Evolutionary conservation across 2,888 invertebrate genomes (phyloP).

Genomic region (Scotopteryx bipunctaria): DNA sequence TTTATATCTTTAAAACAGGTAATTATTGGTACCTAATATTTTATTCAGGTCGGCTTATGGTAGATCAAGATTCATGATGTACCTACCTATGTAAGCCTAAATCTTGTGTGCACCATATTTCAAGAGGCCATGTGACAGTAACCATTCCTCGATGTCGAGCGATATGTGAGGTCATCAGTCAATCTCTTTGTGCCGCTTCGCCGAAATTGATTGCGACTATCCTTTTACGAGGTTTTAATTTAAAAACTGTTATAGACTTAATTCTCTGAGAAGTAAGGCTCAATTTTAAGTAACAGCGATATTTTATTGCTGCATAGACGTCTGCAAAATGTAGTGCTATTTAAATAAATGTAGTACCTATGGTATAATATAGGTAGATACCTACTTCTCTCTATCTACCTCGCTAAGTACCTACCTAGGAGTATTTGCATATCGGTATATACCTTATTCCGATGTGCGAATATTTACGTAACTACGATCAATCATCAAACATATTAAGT

Average conservation of each 20-base stretch:
- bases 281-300: background rate
- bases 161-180: constrained; percentile 70
- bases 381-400: too few species aligned
- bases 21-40: too few species aligned
- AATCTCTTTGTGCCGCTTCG: constrained; percentile 54
- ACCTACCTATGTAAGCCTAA: background rate
- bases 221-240: constrained; percentile 26
- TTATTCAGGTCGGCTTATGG: too few species aligned
- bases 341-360: constrained; percentile 4
- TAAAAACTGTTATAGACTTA: constrained; percentile 2
- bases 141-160: constrained; percentile 66
- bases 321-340: constrained; percentile 16
- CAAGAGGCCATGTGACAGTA: constrained; percentile 69
- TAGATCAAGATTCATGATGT: too few species aligned
- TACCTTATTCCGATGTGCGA: too few species aligned
- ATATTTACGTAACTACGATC: too few species aligned
- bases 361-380: too few species aligned
- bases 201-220: constrained; percentile 44
- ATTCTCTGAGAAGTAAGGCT: background rate
- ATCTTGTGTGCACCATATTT: constrained; percentile 52
- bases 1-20: too few species aligned
- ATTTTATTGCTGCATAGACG: constrained; percentile 12
- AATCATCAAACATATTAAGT: too few species aligned
- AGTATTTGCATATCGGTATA: too few species aligned
- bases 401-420: background rate